Percentiles rank a stretch among this genome's conserved stretches.
phyloP scores from a whole-genome alignment of 2,888 invertebrate genomes.

The Campoplex nolae region DNA sequence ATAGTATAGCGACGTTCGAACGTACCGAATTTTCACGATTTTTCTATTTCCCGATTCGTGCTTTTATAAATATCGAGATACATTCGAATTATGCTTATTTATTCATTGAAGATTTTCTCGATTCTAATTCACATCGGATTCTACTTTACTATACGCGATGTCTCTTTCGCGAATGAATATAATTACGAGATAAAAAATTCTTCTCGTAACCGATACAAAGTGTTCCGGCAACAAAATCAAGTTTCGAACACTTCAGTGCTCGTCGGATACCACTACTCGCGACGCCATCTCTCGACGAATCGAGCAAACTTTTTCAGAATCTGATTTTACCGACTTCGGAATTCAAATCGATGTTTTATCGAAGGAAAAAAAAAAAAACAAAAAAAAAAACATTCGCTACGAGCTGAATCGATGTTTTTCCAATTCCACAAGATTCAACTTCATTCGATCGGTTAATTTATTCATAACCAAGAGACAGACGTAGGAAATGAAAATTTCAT shows the following conservation, averaged over 20 bases:
- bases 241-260: not conserved
- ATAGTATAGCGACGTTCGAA: slow-evolving; percentile 50
- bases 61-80: not conserved
- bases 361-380: not conserved
- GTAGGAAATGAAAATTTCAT: not conserved
- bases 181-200: slow-evolving; percentile 6
- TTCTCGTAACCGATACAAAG: slow-evolving; percentile 9
- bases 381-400: slow-evolving; percentile 31
- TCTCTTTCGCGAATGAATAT: slow-evolving; percentile 12
- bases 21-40: slow-evolving; percentile 42
- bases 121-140: slow-evolving; percentile 34
- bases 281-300: slow-evolving; percentile 43
- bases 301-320: not conserved
- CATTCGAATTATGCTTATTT: not conserved
- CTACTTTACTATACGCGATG: slow-evolving; percentile 4
- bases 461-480: slow-evolving; percentile 7
- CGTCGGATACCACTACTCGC: no score
- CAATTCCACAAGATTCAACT: not conserved
- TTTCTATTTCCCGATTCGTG: no score
- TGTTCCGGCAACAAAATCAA: not conserved
- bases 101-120: slow-evolving; percentile 6
- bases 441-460: slow-evolving; percentile 14
- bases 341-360: not conserved
- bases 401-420: slow-evolving; percentile 33
- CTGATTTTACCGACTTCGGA: slow-evolving; percentile 8